These are phyloP conservation scores for Thysanoteuthis rhombus DNA, from an alignment of 2,888 invertebrate genomes.

Conservation along the genomic window DNA sequence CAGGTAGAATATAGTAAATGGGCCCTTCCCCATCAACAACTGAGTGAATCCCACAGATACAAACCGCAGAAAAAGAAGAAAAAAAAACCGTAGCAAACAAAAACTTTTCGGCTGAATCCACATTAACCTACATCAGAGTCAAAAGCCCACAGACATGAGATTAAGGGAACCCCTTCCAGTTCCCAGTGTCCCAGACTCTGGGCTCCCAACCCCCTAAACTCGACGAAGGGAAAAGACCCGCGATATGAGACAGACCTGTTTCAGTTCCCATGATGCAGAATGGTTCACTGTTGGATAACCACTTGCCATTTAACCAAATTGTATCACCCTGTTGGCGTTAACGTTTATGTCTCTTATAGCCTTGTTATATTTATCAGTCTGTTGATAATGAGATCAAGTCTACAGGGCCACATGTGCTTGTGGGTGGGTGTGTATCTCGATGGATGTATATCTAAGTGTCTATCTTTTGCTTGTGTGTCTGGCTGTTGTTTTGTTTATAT, in stretches of 20 bases:
- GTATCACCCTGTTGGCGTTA: not conserved
- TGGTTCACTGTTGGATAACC: not conserved
- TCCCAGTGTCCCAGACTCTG: not conserved
- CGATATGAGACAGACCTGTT: not conserved
- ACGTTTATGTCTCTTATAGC: not conserved
- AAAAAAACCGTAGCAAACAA: not conserved
- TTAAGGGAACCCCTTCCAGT: not conserved
- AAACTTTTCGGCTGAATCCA: not conserved
- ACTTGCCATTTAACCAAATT: not conserved
- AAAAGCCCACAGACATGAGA: not conserved
- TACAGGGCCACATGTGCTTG: not conserved
- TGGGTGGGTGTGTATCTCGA: not conserved
- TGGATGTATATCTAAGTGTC: not conserved
- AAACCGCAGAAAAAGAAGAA: not conserved
- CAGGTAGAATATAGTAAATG: not conserved
- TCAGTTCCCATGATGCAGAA: not conserved
- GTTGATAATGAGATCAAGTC: not conserved
- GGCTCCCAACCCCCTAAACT: not conserved
- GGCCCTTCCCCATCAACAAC: not conserved
- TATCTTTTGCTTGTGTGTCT: not conserved
- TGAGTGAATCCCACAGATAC: not conserved
- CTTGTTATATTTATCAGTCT: not conserved
- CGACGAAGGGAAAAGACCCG: not conserved
- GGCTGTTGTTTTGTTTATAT: not conserved
- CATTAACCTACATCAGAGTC: not conserved